Percentiles rank a stretch among this genome's conserved stretches.
Evolutionary conservation across 2,113 vertebrate species (phyloP).

Genomic region (Calidris pygmaea): DNA sequence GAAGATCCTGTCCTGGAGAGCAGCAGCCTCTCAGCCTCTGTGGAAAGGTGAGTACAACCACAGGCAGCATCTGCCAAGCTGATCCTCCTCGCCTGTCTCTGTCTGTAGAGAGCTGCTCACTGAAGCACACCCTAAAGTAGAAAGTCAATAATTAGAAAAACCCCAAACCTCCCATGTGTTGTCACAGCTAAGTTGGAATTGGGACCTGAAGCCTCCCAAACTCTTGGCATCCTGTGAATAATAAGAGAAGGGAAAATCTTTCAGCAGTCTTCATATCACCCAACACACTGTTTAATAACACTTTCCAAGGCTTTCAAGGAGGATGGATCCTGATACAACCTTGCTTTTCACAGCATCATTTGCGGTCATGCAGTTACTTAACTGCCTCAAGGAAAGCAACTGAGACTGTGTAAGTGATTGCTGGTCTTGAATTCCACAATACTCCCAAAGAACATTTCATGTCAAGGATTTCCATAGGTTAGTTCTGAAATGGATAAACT

Average conservation of each 20-base stretch:
- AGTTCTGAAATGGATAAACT: not conserved
- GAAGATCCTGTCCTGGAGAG: not conserved
- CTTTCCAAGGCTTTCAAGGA: not conserved
- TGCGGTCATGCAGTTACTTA: not conserved
- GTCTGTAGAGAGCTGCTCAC: not conserved
- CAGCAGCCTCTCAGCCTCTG: not conserved
- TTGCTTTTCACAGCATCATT: not conserved
- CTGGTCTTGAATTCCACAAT: not conserved
- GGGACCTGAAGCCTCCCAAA: not conserved
- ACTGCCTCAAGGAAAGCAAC: not conserved
- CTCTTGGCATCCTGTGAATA: not conserved
- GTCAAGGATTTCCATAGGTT: not conserved
- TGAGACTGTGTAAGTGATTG: not conserved
- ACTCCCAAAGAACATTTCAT: not conserved
- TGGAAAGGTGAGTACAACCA: not conserved
- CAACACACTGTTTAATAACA: not conserved
- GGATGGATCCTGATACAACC: not conserved
- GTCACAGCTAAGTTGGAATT: not conserved
- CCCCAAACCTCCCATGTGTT: not conserved
- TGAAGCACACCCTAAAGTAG: not conserved
- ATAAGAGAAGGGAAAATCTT: not conserved
- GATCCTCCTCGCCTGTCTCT: not conserved
- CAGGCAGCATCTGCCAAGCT: not conserved
- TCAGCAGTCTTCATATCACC: not conserved
- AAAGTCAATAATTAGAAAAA: not conserved